A percentile compares a stretch with the other conserved stretches of the same genome.
phyloP scores from a whole-genome alignment of 2,888 invertebrate genomes.

The Diaphora mendica region DNA sequence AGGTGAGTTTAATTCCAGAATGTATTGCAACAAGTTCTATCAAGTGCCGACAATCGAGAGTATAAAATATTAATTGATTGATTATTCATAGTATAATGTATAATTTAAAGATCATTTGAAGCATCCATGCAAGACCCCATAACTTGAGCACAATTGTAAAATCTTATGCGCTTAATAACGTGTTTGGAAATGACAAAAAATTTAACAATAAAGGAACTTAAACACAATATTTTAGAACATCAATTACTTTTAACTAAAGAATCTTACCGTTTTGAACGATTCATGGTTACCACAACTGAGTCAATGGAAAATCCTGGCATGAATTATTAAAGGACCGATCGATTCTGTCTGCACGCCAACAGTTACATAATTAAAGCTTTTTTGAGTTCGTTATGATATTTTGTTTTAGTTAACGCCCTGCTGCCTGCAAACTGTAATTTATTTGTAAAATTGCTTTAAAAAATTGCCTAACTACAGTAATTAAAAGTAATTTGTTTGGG shows the following conservation, averaged over 20 bases:
- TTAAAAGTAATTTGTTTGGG: not conserved
- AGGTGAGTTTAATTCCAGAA: too few species aligned
- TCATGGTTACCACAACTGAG: slow-evolving; percentile 49
- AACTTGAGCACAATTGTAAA: too few species aligned
- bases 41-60: too few species aligned
- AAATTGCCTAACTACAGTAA: not conserved
- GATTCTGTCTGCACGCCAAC: slow-evolving; percentile 62
- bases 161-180: too few species aligned
- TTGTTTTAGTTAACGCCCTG: not conserved
- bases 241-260: too few species aligned
- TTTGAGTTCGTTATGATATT: slow-evolving; percentile 24
- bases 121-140: too few species aligned
- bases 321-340: slow-evolving; percentile 60
- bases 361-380: slow-evolving; percentile 42
- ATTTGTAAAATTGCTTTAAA: not conserved
- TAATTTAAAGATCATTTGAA: too few species aligned
- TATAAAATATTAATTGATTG: too few species aligned
- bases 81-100: too few species aligned
- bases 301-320: slow-evolving; percentile 59
- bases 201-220: not conserved
- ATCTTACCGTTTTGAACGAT: too few species aligned
- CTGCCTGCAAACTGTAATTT: not conserved
- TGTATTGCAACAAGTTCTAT: too few species aligned
- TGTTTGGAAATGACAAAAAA: too few species aligned
- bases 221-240: not conserved